Evolutionary conservation across 1,140 invertebrate genomes (phyloP).

Genomic region (Drosophila pachea): DNA sequence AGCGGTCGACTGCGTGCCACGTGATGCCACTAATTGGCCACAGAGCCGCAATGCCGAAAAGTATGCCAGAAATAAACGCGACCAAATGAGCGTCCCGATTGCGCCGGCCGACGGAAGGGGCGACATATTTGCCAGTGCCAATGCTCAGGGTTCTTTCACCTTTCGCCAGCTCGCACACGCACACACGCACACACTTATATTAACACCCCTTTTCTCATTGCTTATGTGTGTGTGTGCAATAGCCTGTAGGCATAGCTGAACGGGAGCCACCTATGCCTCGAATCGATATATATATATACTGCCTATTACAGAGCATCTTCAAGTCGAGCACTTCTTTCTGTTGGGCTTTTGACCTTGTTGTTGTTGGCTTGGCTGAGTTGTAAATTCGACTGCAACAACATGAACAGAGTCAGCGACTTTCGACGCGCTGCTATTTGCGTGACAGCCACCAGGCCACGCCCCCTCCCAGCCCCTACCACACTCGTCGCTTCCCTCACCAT

Average conservation of each 20-base stretch:
- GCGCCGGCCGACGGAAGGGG: too few relatives aligned
- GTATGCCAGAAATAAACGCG: constrained; percentile 10
- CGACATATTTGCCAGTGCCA: constrained; percentile 38
- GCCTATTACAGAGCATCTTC: constrained; percentile 8
- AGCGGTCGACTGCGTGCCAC: background rate
- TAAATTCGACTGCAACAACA: constrained; percentile 62
- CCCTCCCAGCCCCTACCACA: background rate
- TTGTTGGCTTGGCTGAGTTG: constrained; percentile 42
- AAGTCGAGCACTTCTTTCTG: background rate
- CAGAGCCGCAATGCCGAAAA: constrained; percentile 9
- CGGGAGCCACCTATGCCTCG: too few relatives aligned
- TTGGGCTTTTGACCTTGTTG: background rate
- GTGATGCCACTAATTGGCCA: background rate
- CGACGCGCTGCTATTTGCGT: constrained; percentile 63
- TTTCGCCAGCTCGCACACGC: constrained; percentile 29
- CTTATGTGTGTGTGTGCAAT: constrained; percentile 48
- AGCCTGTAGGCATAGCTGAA: too few relatives aligned
- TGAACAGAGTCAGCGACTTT: constrained; percentile 47
- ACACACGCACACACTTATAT: constrained; percentile 10
- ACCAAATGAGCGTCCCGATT: too few relatives aligned
- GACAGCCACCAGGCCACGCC: constrained; percentile 35
- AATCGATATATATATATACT: background rate
- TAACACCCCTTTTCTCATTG: background rate
- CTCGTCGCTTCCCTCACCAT: too few relatives aligned
- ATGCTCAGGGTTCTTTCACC: constrained; percentile 58